Base-by-base conservation (phyloP, 1,140 invertebrate species). In the Diorhabda elongata region DNA sequence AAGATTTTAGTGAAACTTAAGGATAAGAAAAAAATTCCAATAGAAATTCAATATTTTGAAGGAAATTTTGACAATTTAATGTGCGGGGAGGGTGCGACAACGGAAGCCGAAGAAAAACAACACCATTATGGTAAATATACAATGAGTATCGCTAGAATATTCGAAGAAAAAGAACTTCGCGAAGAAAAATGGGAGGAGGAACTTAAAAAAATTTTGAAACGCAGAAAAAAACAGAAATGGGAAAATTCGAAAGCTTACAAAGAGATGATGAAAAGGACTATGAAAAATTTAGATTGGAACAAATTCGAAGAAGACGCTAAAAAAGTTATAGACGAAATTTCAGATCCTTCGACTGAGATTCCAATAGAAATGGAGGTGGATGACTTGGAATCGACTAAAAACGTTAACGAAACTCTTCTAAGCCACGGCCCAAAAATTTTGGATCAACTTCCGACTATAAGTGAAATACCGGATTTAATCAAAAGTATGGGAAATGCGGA, bases 101-200 rank as follows among this genome's bases (percentile, higher is more conserved):
- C 86, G 84, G 72, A 83, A 82, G 73, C 87, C 81, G 75, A 91
- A 85, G 80, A 88, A 85, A 78, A 89, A 85, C 76, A 82, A 83
- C 75, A 85, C 83, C 84, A 80, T 82, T 74, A 80, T 83, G 80
- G 78, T 77, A 81, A 81, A 85, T 75, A 80, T 86, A 86, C 71
- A 71, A 88, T 85, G 71, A 84, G 84, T 58, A 84, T 87, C 65
- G 91, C 89, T 68, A 90, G 89, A 80, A 88, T 92, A 68, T 92
- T 93, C 78, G 90, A 92, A 82, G 89, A 89, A 43, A 92, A 91
- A 76, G 90, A 91, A 76, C 85, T 81, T 65, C 83, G 87, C 41
- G 84, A 81, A 2, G 85, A 86, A 42, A 87, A 89, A 69, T 89
- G 90, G 74, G 78, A 83, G 75, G 70, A 78, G 64, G 75, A 83